Evolutionary conservation across 2,797 vertebrate species (phyloP), one percentile per base, ranked within the genome.

Genomic region (Spinus olivaceus): DNA sequence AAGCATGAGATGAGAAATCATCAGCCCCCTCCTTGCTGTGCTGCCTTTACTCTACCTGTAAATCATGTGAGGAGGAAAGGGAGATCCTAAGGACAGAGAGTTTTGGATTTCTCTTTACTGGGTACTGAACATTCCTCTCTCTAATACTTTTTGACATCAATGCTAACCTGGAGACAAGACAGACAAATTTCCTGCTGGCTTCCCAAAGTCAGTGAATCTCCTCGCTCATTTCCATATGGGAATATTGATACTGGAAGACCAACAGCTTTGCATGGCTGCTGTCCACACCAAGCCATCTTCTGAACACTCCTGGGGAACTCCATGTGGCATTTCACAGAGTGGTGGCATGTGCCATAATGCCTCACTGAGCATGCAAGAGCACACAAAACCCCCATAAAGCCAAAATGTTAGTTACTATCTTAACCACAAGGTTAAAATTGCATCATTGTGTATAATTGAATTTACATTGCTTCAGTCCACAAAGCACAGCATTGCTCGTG

Each of bases 191-290:
- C 49, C 74, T 94, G 84, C 73, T 96, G 94, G 72, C 73, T 86
- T 97, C 94, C 71, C 51, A 13, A 86, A 86, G 74, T 71, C 54
- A 77, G 24, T 8, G 88, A 72, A 86, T 56, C 82, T 94, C 72
- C 93, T 91, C 78, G 47, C 85, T 96, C 81, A 47, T 95, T 94
- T 94, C 94, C 91, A 72, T 42, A 83, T 23, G 49, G 77, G 73
- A 94, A 97, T 91, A 81, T 59, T 95, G 89, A 71, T 74, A 70
- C 76, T 78, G 85, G 95, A 96, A 69, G 46, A 66, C 64, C 88
- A 92, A 18, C 64, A 86, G 86, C 78, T 94, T 90, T 92, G 53
- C 92, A 76, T 0, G 25, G 81, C 92, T 95, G 80, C 70, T 96
- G 78, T 94, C 92, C 91, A 64, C n/a, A 25, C 53, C 88, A 90